Base-by-base conservation (phyloP, 2,113 vertebrate genomes). In the Poecile atricapillus region DNA sequence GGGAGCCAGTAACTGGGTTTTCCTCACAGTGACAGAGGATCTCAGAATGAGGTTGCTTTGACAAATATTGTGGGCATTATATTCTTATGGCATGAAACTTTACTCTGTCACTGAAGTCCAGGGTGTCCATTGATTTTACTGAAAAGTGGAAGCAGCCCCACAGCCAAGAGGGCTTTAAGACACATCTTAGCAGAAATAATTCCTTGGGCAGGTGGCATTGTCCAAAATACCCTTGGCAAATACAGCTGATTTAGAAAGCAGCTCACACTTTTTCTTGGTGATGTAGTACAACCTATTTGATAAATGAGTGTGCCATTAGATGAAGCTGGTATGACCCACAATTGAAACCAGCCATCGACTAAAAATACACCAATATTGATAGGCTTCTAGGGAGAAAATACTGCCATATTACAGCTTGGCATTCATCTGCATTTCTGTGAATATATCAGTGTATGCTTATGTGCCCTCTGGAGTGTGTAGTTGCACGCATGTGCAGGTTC, bases 81-180 rank as follows among this genome's bases (percentile, higher is more conserved):
- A 50, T 81, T 90, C 84, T 93, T 94, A 89, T 76, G 80, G 83
- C 58, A 11, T 64, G 73, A 95, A 95, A 87, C 80, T 73, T 89
- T 68, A 84, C 39, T 43, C 83, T 87, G 65, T 95, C 94, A 87
- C 77, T 60, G 62, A 82, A 91, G 69, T 95, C 76, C 94, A 93
- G 80, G 65, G 56, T 95, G 55, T 76, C 77, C 86, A 89, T 91
- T 91, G 91, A 96, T 96, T 97, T 95, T 86, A 71, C 74, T 89
- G 83, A 91, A 84, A 87, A 84, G 89, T 79, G 53, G 77, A 92
- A 94, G 80, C 33, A 86, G 33, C 15, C 23, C 33, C 27, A 50
- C 31, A 62, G 58, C 77, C 76, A 89, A 21, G n/a, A 89, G 58
- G 37, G 17, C 71, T 96, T 92, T 95, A 88, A 94, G 91, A 78